Conservation (phyloP, 2,888 invertebrate genomes). For the Busseola fusca region DNA sequence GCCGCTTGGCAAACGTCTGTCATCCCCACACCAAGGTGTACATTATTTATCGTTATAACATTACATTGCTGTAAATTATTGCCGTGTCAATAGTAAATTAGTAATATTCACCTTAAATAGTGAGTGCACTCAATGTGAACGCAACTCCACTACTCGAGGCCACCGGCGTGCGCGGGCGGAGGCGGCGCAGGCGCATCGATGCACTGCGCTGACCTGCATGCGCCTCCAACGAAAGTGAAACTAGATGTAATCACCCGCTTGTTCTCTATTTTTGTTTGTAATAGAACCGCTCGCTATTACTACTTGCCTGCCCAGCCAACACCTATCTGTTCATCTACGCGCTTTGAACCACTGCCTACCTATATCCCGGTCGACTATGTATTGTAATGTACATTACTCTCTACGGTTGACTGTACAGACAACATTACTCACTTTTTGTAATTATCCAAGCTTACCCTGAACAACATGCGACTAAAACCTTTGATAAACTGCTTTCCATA, state of each 20-base stretch:
- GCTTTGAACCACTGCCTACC: conserved; percentile 24
- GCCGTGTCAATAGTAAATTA: conserved; percentile 50
- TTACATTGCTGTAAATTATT: conserved; percentile 32
- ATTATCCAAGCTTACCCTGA: conserved; percentile 19
- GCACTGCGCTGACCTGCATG: conserved; percentile 77
- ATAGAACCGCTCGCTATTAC: conserved; percentile 61
- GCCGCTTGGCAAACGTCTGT: conserved; percentile 1
- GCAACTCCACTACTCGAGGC: conserved; percentile 64
- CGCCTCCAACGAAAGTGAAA: conserved; percentile 82
- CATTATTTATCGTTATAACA: conserved; percentile 17
- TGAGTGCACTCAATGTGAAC: conserved; percentile 61
- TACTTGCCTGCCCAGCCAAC: conserved; percentile 35
- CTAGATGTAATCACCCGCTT: conserved; percentile 74
- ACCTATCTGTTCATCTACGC: conserved; percentile 60
- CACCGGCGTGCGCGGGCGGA: conserved; percentile 51
- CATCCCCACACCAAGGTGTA: conserved; percentile 7
- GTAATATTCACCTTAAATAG: conserved; percentile 52
- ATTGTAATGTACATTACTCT: not conserved
- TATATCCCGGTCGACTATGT: conserved; percentile 5
- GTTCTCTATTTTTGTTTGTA: conserved; percentile 73
- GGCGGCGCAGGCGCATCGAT: conserved; percentile 68
- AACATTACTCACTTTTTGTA: conserved; percentile 15
- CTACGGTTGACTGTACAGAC: conserved; percentile 4
- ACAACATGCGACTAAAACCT: conserved; percentile 33
- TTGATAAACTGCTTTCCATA: conserved; percentile 45